Percentiles rank a stretch among this genome's conserved stretches.
Evolutionary conservation across 30 jellyfish, hydroid and myxozoan genomes (phyloP).

Genomic region (Aurelia sp.): DNA sequence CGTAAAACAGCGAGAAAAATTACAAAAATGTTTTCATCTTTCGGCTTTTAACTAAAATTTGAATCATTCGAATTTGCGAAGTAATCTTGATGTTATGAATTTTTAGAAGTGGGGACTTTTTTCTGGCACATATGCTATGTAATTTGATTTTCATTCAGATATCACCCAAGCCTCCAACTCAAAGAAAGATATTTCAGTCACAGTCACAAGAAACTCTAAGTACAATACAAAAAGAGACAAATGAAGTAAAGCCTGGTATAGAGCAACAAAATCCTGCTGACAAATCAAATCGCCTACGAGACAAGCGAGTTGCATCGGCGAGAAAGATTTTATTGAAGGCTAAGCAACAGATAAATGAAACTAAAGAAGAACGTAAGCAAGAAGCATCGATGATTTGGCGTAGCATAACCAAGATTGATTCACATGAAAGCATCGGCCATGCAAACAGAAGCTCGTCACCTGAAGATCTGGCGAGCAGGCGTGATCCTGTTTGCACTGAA

Average conservation of each 20-base stretch:
- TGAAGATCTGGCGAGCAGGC: background rate
- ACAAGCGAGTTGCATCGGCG: slow-evolving; percentile 1
- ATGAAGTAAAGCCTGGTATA: too few relatives aligned
- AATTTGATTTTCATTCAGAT: slow-evolving; percentile 4
- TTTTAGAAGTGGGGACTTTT: too few relatives aligned
- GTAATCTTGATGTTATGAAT: too few relatives aligned
- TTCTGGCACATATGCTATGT: background rate
- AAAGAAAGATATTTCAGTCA: background rate
- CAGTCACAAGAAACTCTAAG: too few relatives aligned
- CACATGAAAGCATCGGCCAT: too few relatives aligned
- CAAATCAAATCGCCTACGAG: background rate
- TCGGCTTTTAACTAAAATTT: too few relatives aligned
- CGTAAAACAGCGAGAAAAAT: too few relatives aligned
- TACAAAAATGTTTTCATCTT: too few relatives aligned
- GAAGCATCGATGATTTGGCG: slow-evolving; percentile 32
- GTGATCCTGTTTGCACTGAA: background rate
- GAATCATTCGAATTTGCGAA: too few relatives aligned
- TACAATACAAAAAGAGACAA: too few relatives aligned
- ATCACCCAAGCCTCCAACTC: slow-evolving; percentile 25
- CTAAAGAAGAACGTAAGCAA: background rate
- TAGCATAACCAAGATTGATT: slow-evolving; percentile 15
- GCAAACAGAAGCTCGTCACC: background rate
- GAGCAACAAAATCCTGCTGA: background rate
- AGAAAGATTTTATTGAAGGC: slow-evolving; percentile 23
- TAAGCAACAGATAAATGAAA: background rate